These are phyloP conservation scores for Megalops cyprinoides DNA, from an alignment of 2,797 vertebrate species.

Conservation along the genomic window DNA sequence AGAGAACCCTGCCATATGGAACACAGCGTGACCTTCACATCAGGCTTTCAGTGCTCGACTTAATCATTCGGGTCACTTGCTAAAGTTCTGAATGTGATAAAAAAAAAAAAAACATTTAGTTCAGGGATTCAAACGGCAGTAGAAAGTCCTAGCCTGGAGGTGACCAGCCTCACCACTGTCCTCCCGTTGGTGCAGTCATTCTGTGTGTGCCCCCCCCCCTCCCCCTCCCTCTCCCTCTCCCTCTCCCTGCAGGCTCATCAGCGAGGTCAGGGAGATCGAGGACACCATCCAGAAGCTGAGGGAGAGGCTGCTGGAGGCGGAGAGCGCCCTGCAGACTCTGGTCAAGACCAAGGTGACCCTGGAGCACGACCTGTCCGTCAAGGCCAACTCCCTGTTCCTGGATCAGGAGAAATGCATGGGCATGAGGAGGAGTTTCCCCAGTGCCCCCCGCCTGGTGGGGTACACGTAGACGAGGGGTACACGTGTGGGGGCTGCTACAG, in stretches of 20 bases:
- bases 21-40: not conserved
- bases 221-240: no score
- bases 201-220: no score
- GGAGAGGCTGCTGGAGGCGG: slow-evolving; percentile 82
- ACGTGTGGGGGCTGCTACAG: not conserved
- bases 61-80: no score
- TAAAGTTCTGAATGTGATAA: no score
- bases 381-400: slow-evolving; percentile 90
- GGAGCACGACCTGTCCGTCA: slow-evolving; percentile 88
- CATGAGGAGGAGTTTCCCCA: slow-evolving; percentile 88
- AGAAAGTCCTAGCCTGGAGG: no score
- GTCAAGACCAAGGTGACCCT: slow-evolving; percentile 81
- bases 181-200: no score
- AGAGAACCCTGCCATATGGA: not conserved
- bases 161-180: no score
- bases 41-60: no score
- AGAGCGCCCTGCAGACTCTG: slow-evolving; percentile 83
- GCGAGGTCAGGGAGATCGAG: slow-evolving; percentile 85
- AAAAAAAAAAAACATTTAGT: not conserved
- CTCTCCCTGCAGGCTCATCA: slow-evolving; percentile 83
- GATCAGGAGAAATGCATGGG: slow-evolving; percentile 96
- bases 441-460: slow-evolving; percentile 81
- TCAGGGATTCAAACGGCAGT: not conserved
- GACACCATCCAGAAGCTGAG: slow-evolving; percentile 83
- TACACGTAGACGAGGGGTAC: slow-evolving; percentile 66